These are phyloP conservation scores for Nautilus pompilius DNA, from an alignment of 1,140 invertebrate genomes.

Conservation along the genomic window DNA sequence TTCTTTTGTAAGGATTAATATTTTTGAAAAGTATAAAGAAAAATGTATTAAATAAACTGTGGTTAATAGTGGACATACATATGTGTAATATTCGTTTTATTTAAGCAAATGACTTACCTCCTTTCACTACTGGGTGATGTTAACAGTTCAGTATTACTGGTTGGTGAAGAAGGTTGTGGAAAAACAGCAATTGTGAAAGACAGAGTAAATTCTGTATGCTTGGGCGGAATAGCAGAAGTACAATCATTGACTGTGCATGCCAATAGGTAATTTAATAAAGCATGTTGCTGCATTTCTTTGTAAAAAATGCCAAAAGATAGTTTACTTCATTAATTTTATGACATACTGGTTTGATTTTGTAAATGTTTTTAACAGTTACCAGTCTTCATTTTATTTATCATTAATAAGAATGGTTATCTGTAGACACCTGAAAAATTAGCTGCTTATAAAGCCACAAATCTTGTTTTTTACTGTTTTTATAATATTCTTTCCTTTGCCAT, in stretches of 20 bases:
- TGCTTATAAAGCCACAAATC: no score
- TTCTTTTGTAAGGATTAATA: not conserved
- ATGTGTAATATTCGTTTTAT: not conserved
- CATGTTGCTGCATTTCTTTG: no score
- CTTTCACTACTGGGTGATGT: slow-evolving; percentile 48
- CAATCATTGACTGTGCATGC: slow-evolving; percentile 48
- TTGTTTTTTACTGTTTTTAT: no score
- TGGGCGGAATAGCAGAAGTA: slow-evolving; percentile 54
- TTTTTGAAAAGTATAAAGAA: not conserved
- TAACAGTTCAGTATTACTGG: slow-evolving; percentile 49
- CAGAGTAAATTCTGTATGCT: slow-evolving; percentile 51
- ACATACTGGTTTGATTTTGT: no score
- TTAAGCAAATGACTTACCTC: slow-evolving; percentile 43
- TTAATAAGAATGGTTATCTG: no score
- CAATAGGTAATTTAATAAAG: slow-evolving; percentile 35
- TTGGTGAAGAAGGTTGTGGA: slow-evolving; percentile 53
- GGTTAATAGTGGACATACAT: not conserved
- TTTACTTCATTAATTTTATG: no score
- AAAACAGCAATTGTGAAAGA: slow-evolving; percentile 53
- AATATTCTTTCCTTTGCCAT: no score
- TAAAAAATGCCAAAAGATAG: no score
- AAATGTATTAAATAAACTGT: not conserved
- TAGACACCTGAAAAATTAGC: no score
- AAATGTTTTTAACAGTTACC: no score
- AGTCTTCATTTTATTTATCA: no score